Base-by-base conservation (phyloP, 2,113 vertebrate species). In the Mesocricetus auratus region DNA sequence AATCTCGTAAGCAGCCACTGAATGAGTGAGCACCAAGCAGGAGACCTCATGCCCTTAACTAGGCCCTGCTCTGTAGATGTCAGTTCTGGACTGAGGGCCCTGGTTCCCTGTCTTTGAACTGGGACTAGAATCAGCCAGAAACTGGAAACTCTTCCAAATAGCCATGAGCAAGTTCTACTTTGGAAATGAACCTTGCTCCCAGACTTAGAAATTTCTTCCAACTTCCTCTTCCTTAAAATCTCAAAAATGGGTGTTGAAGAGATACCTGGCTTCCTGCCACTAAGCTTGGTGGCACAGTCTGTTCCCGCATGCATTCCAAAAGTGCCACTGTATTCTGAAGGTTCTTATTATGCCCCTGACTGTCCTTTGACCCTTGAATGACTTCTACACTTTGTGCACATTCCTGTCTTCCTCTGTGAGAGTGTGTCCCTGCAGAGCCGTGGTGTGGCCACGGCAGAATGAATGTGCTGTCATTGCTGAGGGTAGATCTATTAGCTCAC, bases 331-430 rank as follows among this genome's bases (percentile, higher is more conserved):
- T 6, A 7, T 19, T 9, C 47, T 15, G 36, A 45, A 2, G 24
- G 15, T 1, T 1, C 39, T 15, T 39, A 5, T 10, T 13, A 17
- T 17, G 31, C 1, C 7, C 31, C 58, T 4, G 1, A 36, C 47
- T 26, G 7, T 26, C 3, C 5, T 13, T 12, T 12, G 17, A n/a
- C 8, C n/a, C 36, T 31, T 22, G 13, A 16, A 1, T 64, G 39
- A 13, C n/a, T 19, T n/a, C n/a, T 60, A 12, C 66, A 17, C 1
- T 39, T 45, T 13, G 69, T 22, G 64, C 33, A 36, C 2, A 0
- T 21, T 39, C 4, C 1, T 0, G 4, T 4, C 31, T 58, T 15
- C 33, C 0, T 36, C 39, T 36, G 39, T 3, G 1, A 0, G 12
- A 29, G 0, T 4, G 9, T 4, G 24, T 11, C 6, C 19, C 5